phyloP scores from a whole-genome alignment of 2,888 invertebrate species.

The Caenorhabditis angaria region DNA sequence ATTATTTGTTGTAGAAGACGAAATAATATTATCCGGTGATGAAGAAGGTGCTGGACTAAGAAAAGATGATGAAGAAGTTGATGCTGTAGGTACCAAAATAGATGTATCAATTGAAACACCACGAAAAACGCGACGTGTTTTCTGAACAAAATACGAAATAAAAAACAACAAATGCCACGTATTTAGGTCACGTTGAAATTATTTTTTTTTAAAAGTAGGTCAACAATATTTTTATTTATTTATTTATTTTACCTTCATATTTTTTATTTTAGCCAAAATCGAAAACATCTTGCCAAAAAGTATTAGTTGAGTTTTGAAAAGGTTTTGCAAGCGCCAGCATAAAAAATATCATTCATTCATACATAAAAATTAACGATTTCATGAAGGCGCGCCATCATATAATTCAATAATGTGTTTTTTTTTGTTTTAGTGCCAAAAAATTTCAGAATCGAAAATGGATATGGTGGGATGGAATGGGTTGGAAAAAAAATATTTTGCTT shows the following conservation, averaged over 20 bases:
- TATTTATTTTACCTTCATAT: not conserved
- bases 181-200: not conserved
- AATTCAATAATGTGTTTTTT: not conserved
- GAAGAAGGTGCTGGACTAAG: conserved; percentile 23
- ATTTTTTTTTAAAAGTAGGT: not conserved
- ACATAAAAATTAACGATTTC: conserved; percentile 1
- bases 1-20: not conserved
- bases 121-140: conserved; percentile 34
- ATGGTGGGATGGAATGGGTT: not conserved
- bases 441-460: not conserved
- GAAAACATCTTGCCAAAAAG: not conserved
- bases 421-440: not conserved
- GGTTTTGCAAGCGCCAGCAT: not conserved
- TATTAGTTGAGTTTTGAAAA: not conserved
- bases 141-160: conserved; percentile 15
- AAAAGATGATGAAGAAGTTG: conserved; percentile 16
- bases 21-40: conserved; percentile 11
- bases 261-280: not conserved
- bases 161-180: not conserved
- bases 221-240: not conserved
- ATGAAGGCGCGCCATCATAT: not conserved
- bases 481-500: not conserved
- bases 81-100: conserved; percentile 12
- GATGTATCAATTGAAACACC: conserved; percentile 36
- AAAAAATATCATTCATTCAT: not conserved